A percentile compares a stretch with the other conserved stretches of the same genome.
Conservation (phyloP, 2,888 invertebrate species). For the Leptopilina drosophilae region DNA sequence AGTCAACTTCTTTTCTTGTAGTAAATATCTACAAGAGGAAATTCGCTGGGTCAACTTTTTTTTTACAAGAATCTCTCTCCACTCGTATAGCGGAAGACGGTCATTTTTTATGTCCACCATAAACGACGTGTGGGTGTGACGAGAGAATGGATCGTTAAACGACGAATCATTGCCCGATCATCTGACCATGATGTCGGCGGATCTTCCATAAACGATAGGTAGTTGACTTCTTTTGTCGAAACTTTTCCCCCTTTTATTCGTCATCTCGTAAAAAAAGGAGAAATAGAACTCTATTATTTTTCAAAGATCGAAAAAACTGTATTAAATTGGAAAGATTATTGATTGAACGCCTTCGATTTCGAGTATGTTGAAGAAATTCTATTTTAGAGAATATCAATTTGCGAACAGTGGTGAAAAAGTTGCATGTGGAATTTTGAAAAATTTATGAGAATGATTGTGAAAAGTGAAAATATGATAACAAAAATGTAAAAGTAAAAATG, state of each 20-base stretch:
- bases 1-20: slow-evolving; percentile 29
- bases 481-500: too few species aligned
- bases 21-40: slow-evolving; percentile 49
- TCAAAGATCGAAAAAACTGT: neutral
- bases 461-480: too few species aligned
- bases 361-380: neutral
- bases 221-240: slow-evolving; percentile 48
- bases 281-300: neutral
- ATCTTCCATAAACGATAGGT: slow-evolving; percentile 51
- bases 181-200: slow-evolving; percentile 57
- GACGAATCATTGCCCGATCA: slow-evolving; percentile 58
- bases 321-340: neutral
- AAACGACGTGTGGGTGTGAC: slow-evolving; percentile 58
- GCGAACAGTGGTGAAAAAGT: too few species aligned
- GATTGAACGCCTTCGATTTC: neutral
- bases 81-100: slow-evolving; percentile 50
- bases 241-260: slow-evolving; percentile 3
- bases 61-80: slow-evolving; percentile 50
- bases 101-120: slow-evolving; percentile 59
- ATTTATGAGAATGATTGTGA: too few species aligned
- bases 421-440: too few species aligned
- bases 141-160: slow-evolving; percentile 55
- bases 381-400: too few species aligned
- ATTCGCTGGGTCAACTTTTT: slow-evolving; percentile 52
- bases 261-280: neutral